These are phyloP conservation scores for Drosophila anomalipes DNA, from an alignment of 2,888 invertebrate genomes.

Conservation along the genomic window DNA sequence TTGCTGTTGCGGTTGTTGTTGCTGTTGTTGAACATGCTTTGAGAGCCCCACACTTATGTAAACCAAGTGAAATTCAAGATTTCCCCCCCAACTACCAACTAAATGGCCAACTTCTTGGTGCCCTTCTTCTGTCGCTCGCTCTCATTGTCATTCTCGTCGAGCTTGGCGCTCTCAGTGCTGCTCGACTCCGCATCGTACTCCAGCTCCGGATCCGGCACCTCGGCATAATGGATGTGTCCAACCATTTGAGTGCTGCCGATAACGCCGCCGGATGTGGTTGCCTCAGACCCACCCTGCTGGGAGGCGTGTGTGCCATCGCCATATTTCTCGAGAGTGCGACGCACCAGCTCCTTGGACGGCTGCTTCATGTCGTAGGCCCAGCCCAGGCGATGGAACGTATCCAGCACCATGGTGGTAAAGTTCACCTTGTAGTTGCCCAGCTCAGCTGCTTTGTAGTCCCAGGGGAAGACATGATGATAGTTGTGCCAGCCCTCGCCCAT, in stretches of 20 bases:
- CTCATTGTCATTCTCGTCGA: constrained; percentile 82
- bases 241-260: constrained; percentile 47
- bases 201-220: constrained; percentile 83
- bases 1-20: constrained; percentile 2
- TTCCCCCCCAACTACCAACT: constrained; percentile 1
- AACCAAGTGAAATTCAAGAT: constrained; percentile 18
- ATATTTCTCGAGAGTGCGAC: constrained; percentile 87
- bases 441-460: constrained; percentile 96
- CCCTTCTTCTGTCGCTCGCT: constrained; percentile 70
- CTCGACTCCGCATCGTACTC: constrained; percentile 83
- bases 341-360: constrained; percentile 87
- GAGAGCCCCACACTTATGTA: constrained; percentile 43
- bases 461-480: constrained; percentile 96
- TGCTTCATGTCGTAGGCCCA: constrained; percentile 92
- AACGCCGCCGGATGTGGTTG: constrained; percentile 2
- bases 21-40: constrained; percentile 28
- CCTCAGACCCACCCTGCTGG: constrained; percentile 27
- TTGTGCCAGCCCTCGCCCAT: constrained; percentile 97
- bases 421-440: constrained; percentile 90
- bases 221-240: constrained; percentile 80
- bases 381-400: constrained; percentile 89
- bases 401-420: constrained; percentile 89
- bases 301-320: constrained; percentile 84
- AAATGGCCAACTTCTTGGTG: constrained; percentile 57
- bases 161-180: constrained; percentile 83